phyloP scores from a whole-genome alignment of 2,888 invertebrate species.

The Lapara coniferarum region DNA sequence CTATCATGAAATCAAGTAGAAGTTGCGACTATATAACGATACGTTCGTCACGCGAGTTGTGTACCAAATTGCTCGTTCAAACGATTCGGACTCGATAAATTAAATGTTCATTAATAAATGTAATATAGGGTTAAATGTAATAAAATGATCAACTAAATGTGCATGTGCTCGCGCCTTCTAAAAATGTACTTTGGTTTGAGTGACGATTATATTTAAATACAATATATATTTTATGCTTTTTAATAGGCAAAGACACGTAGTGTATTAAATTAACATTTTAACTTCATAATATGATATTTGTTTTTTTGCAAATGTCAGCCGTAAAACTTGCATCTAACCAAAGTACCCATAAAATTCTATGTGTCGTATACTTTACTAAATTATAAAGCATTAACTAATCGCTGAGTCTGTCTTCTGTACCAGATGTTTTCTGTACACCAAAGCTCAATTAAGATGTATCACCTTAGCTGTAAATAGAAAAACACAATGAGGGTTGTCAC shows the following conservation, averaged over 20 bases:
- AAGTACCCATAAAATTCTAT: constrained; percentile 17
- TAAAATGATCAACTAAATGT: background rate
- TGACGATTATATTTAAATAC: background rate
- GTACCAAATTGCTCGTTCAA: constrained; percentile 1
- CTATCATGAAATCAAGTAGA: constrained; percentile 11
- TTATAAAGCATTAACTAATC: constrained; percentile 36
- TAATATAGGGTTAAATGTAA: constrained; percentile 17
- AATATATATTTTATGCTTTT: constrained; percentile 5
- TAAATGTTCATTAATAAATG: constrained; percentile 8
- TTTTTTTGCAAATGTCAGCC: constrained; percentile 1
- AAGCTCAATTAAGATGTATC: constrained; percentile 62
- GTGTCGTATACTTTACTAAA: constrained; percentile 30
- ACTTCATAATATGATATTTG: background rate
- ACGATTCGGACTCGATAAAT: background rate
- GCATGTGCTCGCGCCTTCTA: background rate
- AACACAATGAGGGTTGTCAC: constrained; percentile 29
- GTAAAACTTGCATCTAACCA: constrained; percentile 7
- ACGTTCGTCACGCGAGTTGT: constrained; percentile 1
- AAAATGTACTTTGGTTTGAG: constrained; percentile 18
- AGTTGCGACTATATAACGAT: constrained; percentile 4
- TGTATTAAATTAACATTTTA: background rate
- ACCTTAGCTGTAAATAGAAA: constrained; percentile 30
- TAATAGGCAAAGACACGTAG: background rate
- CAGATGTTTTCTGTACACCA: constrained; percentile 51
- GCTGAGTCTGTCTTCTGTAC: constrained; percentile 25